Conservation (phyloP, 2,113 vertebrate genomes). For the Bubo scandiacus region DNA sequence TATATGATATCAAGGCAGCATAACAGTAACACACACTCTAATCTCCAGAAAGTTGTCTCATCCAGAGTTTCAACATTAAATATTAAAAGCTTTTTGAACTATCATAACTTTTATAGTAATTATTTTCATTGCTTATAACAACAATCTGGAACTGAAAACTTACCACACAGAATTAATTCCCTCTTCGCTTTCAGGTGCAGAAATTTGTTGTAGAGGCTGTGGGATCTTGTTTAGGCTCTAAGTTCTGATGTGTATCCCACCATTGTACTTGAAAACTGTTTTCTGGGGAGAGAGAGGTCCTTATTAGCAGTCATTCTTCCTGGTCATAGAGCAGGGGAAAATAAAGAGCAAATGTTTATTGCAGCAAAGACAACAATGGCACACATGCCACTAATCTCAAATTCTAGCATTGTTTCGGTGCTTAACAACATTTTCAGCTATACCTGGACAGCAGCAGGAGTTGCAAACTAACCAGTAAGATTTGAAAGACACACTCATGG, state of each 20-base stretch:
- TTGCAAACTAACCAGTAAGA: not conserved
- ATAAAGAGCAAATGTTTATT: not conserved
- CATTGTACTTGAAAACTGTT: not conserved
- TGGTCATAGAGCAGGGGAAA: not conserved
- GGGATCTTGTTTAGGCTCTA: not conserved
- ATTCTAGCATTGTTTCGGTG: not conserved
- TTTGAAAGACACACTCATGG: not conserved
- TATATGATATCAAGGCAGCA: not conserved
- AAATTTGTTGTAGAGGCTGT: not conserved
- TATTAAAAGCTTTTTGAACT: not conserved
- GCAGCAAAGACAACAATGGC: not conserved
- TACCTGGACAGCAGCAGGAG: not conserved
- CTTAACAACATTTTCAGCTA: not conserved
- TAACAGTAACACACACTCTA: not conserved
- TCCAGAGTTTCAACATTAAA: not conserved
- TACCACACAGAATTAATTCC: not conserved
- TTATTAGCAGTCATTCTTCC: not conserved
- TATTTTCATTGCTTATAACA: not conserved
- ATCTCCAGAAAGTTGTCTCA: not conserved
- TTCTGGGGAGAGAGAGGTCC: not conserved
- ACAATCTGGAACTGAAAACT: not conserved
- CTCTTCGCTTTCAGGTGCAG: not conserved
- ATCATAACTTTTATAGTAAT: not conserved
- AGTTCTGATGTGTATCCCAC: not conserved
- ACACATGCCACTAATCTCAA: not conserved